These are phyloP conservation scores for Manacus vitellinus DNA, from an alignment of 2,113 vertebrate genomes.

Conservation along the genomic window DNA sequence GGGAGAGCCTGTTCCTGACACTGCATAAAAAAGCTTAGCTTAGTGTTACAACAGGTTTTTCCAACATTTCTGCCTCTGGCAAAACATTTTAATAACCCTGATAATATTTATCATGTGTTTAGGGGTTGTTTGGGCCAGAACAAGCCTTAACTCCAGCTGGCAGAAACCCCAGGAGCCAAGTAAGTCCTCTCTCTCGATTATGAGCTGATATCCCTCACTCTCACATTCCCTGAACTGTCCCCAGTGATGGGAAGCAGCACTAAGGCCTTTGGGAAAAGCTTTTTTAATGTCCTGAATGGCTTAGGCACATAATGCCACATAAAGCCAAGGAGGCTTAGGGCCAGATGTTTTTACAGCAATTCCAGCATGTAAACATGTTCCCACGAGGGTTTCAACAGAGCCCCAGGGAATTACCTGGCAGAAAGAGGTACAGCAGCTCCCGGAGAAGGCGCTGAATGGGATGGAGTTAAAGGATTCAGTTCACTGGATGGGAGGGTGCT, in stretches of 20 bases:
- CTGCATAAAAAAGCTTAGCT: accelerated
- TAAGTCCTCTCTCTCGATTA: not conserved
- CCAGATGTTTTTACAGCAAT: not conserved
- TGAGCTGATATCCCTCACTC: accelerated
- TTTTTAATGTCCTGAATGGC: not conserved
- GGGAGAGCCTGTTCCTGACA: not conserved
- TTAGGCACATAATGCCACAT: not conserved
- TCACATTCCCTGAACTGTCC: accelerated
- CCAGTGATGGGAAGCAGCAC: not conserved
- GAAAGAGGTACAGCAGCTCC: not conserved
- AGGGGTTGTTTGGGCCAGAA: not conserved
- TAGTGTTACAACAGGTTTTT: not conserved
- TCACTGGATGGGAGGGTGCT: accelerated
- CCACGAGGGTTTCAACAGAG: not conserved
- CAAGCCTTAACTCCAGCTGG: not conserved
- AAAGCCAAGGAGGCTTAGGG: not conserved
- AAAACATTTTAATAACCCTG: constrained; percentile 50
- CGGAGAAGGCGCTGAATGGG: accelerated
- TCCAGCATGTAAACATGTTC: accelerated
- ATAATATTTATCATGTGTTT: constrained; percentile 43
- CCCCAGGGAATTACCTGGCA: not conserved
- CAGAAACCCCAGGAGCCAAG: not conserved
- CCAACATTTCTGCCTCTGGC: constrained; percentile 8
- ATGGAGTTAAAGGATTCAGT: not conserved
- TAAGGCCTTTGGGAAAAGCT: not conserved